phyloP scores from a whole-genome alignment of 2,113 vertebrate genomes.

The Psilopsiagon aymara region DNA sequence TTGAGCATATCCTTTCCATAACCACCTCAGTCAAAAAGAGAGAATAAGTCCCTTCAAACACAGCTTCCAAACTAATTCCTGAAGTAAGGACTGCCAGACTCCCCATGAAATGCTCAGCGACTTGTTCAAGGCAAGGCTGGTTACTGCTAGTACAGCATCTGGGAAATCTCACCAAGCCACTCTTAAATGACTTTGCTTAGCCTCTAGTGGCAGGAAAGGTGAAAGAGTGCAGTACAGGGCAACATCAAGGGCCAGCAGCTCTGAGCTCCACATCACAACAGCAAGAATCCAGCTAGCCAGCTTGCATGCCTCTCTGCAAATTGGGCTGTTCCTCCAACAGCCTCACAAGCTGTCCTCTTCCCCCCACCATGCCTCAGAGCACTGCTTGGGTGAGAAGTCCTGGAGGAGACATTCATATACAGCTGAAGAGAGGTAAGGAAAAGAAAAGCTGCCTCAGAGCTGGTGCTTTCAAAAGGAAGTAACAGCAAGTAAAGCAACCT shows the following conservation, averaged over 20 bases:
- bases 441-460: not conserved
- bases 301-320: not conserved
- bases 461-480: not conserved
- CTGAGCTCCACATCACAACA: accelerated
- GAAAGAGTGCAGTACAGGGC: not conserved
- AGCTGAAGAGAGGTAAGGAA: not conserved
- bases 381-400: not conserved
- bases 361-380: not conserved
- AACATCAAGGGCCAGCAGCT: not conserved
- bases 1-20: not conserved
- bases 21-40: not conserved
- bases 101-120: not conserved
- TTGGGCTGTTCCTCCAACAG: not conserved
- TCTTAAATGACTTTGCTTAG: not conserved
- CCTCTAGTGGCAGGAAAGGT: not conserved
- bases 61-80: not conserved
- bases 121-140: not conserved
- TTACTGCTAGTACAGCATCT: not conserved
- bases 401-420: not conserved
- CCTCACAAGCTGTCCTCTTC: not conserved
- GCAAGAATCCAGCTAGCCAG: not conserved
- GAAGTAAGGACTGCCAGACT: not conserved
- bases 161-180: not conserved
- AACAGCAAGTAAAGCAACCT: accelerated
- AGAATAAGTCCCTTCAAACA: not conserved